Evolutionary conservation across 2,888 invertebrate genomes (phyloP).

Genomic region (Habrosyne pyritoides): DNA sequence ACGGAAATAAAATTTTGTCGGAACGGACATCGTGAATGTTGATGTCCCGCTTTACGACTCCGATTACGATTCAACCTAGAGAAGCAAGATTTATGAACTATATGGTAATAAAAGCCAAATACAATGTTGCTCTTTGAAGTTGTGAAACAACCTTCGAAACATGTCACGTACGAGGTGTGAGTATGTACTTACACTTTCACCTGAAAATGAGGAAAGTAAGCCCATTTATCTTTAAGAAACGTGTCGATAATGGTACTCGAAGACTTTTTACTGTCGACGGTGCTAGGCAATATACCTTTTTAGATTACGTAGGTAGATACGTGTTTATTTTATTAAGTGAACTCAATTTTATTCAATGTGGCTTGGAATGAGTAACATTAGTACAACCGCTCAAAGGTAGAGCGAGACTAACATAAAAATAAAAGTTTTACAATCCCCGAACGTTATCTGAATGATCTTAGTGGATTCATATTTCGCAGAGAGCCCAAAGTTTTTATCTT

Average conservation of each 20-base stretch:
- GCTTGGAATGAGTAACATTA: neutral
- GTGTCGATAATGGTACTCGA: slow-evolving; percentile 3
- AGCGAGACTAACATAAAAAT: neutral
- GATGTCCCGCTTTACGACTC: slow-evolving; percentile 3
- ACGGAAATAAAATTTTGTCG: slow-evolving; percentile 44
- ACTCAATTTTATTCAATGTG: neutral
- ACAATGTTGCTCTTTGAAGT: slow-evolving; percentile 6
- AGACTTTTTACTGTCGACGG: neutral
- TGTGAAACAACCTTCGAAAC: neutral
- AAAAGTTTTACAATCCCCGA: neutral
- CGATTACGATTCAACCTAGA: slow-evolving; percentile 5
- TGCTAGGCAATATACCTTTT: neutral
- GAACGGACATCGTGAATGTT: slow-evolving; percentile 32
- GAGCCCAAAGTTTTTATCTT: slow-evolving; percentile 1
- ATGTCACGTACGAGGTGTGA: slow-evolving; percentile 1
- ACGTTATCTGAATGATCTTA: slow-evolving; percentile 2
- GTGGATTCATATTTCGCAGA: slow-evolving; percentile 2
- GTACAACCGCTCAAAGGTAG: neutral
- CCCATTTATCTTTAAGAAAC: slow-evolving; percentile 4
- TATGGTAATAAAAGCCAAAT: slow-evolving; percentile 3
- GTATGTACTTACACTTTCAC: slow-evolving; percentile 6
- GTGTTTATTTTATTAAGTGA: neutral
- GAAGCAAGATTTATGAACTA: neutral
- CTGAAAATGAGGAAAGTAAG: slow-evolving; percentile 6
- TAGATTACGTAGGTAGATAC: neutral